phyloP scores from a whole-genome alignment of 2,888 invertebrate species.

The Chloroclystis v-ata region DNA sequence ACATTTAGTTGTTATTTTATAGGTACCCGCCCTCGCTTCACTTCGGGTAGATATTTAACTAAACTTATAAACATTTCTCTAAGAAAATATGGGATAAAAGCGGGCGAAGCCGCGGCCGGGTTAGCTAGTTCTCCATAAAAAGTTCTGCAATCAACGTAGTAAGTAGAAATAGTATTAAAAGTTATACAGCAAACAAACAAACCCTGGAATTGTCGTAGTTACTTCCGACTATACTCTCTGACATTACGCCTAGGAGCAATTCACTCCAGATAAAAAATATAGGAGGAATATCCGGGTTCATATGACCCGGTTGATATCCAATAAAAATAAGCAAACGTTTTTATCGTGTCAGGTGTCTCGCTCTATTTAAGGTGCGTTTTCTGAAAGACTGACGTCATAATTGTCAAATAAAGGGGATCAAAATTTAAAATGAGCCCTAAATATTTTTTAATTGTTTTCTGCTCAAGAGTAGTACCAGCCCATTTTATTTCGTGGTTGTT shows the following conservation, averaged over 20 bases:
- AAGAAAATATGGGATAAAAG: too few species aligned
- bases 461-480: too few species aligned
- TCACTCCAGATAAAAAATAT: conserved; percentile 28
- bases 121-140: neutral
- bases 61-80: too few species aligned
- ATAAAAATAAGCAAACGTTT: conserved; percentile 30
- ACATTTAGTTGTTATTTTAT: too few species aligned
- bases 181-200: conserved; percentile 6
- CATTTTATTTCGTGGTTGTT: too few species aligned
- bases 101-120: too few species aligned
- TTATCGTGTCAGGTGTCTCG: conserved; percentile 36
- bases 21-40: too few species aligned
- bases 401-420: too few species aligned
- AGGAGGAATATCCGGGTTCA: conserved; percentile 27
- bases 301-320: conserved; percentile 33
- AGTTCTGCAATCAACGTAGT: neutral
- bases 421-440: neutral
- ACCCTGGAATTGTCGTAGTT: conserved; percentile 3
- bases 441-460: neutral
- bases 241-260: conserved; percentile 33
- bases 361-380: neutral
- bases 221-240: conserved; percentile 22
- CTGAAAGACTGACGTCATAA: neutral
- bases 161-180: conserved; percentile 1
- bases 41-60: too few species aligned